Base-by-base conservation (phyloP, 2,113 vertebrate species). In the Gnathonemus echidnorhynchus region DNA sequence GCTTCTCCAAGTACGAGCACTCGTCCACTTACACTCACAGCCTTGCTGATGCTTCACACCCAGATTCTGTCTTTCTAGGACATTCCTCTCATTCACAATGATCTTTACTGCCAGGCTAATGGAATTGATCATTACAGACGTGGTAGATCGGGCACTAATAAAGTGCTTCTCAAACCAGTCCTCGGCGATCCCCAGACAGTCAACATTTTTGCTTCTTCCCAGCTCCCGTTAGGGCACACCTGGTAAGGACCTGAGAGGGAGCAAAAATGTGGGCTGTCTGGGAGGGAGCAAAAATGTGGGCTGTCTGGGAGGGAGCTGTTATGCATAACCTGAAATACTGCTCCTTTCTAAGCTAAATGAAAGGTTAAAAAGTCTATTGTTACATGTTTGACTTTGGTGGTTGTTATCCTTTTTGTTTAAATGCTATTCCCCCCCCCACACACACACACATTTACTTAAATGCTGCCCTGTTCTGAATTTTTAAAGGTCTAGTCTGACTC, bases 1-100 rank as follows among this genome's bases (percentile, higher is more conserved):
- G 97, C 90, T 99, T 99, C 94, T 98, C 97, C 92, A 99, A 96
- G 98, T 99, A 95, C 96, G 97, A 83, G 17, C 13, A 42, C 86
- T 35, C 52, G 27, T 17, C 27, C 31, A 3, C 85, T n/a, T 19
- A 3, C 50, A 39, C 15, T 2, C 49, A 87, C 86, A 35, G 48
- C 9, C 70, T 13, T 31, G 13, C 48, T 27, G 10, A 11, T 31
- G 13, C 11, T 87, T 50, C 24, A 53, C 85, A 52, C 24, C 17
- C 8, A 17, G 7, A 10, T 52, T 52, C 45, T 27, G n/a, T 5
- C n/a, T 27, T 27, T 66, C 2, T 66, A 11, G n/a, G 27, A 27
- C n/a, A 31, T 13, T 31, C 10, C 10, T 4, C 62, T 31, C 27
- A 70, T 70, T 70, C n/a, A n/a, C 24, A 13, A 11, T 70, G n/a